Evolutionary conservation across 2,797 vertebrate species (phyloP).

Genomic region (Acanthiza pusilla): DNA sequence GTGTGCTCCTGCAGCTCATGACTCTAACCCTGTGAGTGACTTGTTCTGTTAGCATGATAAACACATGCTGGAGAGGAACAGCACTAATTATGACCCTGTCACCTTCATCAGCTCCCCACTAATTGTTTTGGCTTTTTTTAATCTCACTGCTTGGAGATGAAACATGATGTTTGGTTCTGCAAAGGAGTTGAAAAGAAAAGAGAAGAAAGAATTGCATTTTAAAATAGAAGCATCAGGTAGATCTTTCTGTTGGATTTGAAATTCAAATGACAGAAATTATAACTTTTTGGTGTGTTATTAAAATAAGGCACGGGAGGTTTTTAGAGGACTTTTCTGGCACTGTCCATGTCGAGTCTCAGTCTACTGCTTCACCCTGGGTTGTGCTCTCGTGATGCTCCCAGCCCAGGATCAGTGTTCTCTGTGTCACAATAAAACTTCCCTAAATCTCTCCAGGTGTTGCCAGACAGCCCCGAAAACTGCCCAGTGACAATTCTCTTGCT

Average conservation of each 20-base stretch:
- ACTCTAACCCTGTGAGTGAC: constrained; percentile 55
- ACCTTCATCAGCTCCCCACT: constrained; percentile 73
- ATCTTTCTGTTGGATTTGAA: constrained; percentile 44
- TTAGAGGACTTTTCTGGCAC: neutral
- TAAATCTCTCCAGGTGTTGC: neutral
- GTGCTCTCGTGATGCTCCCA: neutral
- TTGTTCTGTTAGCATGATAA: constrained; percentile 50
- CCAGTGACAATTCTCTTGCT: neutral
- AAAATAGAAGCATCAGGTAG: constrained; percentile 15
- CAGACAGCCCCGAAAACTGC: neutral
- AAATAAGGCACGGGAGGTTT: neutral
- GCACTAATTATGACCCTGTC: constrained; percentile 76
- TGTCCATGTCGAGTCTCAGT: neutral
- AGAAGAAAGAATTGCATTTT: constrained; percentile 45
- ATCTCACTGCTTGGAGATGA: constrained; percentile 61
- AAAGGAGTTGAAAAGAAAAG: constrained; percentile 59
- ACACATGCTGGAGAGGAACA: constrained; percentile 61
- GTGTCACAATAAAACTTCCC: neutral
- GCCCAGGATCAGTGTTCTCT: neutral
- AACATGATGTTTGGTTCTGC: constrained; percentile 60
- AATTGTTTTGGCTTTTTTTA: constrained; percentile 65
- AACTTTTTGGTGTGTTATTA: constrained; percentile 41
- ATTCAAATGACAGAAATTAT: constrained; percentile 58
- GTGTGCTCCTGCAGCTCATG: constrained; percentile 61
- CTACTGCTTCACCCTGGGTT: neutral